Evolutionary conservation across 2,888 invertebrate genomes (phyloP).

Genomic region (Lasioglossum figueresi): DNA sequence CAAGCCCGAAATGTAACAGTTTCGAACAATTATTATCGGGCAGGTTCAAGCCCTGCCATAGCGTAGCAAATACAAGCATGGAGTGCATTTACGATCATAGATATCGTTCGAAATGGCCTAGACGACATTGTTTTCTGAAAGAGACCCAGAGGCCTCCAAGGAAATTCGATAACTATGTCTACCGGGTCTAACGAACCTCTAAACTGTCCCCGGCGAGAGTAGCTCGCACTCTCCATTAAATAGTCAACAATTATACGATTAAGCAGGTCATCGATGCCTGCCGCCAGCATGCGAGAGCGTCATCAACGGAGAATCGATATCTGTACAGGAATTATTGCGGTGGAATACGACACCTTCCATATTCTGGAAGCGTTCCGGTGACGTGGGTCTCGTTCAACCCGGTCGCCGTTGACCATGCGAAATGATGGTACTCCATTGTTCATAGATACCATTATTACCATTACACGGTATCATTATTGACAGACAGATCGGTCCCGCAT

Average conservation of each 20-base stretch:
- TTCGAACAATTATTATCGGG: too few relatives aligned
- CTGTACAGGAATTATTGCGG: slow-evolving; percentile 33
- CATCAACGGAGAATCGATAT: slow-evolving; percentile 24
- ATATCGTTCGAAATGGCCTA: neutral
- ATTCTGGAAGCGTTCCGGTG: slow-evolving; percentile 50
- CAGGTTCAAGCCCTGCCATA: too few relatives aligned
- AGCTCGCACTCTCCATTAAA: neutral
- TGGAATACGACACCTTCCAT: slow-evolving; percentile 49
- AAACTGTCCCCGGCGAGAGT: neutral
- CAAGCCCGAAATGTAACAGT: too few relatives aligned
- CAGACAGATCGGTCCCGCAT: slow-evolving; percentile 51
- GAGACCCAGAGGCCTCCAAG: neutral
- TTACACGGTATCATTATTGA: slow-evolving; percentile 63
- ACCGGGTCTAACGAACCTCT: neutral
- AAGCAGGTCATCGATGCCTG: neutral
- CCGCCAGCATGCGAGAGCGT: neutral
- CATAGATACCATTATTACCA: slow-evolving; percentile 62
- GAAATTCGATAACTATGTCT: neutral
- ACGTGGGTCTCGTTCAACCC: slow-evolving; percentile 32
- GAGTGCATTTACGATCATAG: neutral
- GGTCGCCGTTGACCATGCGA: slow-evolving; percentile 46
- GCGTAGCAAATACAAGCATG: neutral
- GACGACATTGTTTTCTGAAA: neutral
- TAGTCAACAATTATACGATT: slow-evolving; percentile 13
- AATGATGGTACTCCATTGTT: slow-evolving; percentile 58